Base-by-base conservation (phyloP, 2,797 vertebrate species). In the Crocodylus rhombifer region DNA sequence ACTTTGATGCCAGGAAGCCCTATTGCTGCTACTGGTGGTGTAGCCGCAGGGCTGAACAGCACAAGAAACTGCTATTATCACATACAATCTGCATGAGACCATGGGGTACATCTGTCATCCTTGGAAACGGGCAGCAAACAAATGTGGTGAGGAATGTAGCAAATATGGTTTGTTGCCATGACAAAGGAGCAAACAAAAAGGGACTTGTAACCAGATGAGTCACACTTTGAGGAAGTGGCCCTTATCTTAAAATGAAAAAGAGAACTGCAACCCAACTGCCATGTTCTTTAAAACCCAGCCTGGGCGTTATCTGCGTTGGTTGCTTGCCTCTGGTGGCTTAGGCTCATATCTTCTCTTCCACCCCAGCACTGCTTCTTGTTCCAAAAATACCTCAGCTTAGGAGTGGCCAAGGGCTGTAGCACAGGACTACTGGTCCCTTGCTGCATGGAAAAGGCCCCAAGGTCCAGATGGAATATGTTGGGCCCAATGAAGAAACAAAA, bases 171-270 rank as follows among this genome's bases (percentile, higher is more conserved):
- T 63, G 95, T 91, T 95, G 93, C 95, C 94, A 93, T 92, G 91
- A 91, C 11, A 7, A 4, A 18, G 89, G 33, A 4, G 58, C 88
- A 91, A 91, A 95, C 94, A 96, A 51, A 30, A 69, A 57, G 0
- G 25, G 69, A 77, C 84, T 2, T 77, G 1, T 69, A 61, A 61
- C 63, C 2, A 17, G 2, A 60, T 95, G 96, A 97, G 91, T 94
- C 96, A 97, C 56, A 58, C 11, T 0, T 5, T 10, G 6, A 0
- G 30, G 94, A 83, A 96, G 28, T 58, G 65, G 62, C 77, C 26
- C 12, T 55, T 6, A 78, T 36, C 91, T 94, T 87, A 84, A 71
- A 55, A 75, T 0, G 0, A 0, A 0, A 0, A 58, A 0, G 0
- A 57, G 42, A 80, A 30, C 1, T 23, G 12, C 30, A 2, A n/a